Percentiles rank a stretch among this genome's conserved stretches.
phyloP scores from a whole-genome alignment of 2,113 vertebrate genomes.

The Gorsachius goisagi region DNA sequence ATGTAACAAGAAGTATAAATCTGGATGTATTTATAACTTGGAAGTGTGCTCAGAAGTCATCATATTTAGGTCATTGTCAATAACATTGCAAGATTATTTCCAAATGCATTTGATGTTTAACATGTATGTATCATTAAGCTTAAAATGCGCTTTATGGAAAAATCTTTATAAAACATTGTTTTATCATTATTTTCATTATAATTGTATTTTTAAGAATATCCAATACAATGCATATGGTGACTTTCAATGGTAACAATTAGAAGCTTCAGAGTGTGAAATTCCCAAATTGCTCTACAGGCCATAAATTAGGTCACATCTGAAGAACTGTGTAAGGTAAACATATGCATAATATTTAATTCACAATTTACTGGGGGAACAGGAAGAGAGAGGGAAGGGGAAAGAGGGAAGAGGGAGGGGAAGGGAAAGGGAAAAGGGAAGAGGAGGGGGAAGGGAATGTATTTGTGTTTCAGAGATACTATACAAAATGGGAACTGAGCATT shows the following conservation, averaged over 20 bases:
- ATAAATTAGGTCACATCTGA: not conserved
- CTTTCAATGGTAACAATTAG: not conserved
- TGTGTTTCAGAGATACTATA: not conserved
- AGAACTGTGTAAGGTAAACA: not conserved
- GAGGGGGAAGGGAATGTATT: not conserved
- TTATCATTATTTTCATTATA: not conserved
- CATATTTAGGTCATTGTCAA: not conserved
- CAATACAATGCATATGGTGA: not conserved
- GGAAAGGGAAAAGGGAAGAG: not conserved
- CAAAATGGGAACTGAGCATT: not conserved
- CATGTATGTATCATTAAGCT: not conserved
- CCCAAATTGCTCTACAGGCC: not conserved
- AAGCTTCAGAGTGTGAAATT: not conserved
- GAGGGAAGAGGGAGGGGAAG: not conserved
- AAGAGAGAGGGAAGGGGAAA: not conserved
- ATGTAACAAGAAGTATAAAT: not conserved
- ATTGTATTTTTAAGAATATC: not conserved
- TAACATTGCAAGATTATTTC: not conserved
- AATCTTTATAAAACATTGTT: not conserved
- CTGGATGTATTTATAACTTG: not conserved
- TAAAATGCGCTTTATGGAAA: not conserved
- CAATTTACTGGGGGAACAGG: accelerated
- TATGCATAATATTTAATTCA: not conserved
- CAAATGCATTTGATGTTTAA: not conserved
- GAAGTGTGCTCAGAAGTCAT: not conserved